Base-by-base conservation (phyloP, 1,140 invertebrate species). In the Medauroidea extradentata region DNA sequence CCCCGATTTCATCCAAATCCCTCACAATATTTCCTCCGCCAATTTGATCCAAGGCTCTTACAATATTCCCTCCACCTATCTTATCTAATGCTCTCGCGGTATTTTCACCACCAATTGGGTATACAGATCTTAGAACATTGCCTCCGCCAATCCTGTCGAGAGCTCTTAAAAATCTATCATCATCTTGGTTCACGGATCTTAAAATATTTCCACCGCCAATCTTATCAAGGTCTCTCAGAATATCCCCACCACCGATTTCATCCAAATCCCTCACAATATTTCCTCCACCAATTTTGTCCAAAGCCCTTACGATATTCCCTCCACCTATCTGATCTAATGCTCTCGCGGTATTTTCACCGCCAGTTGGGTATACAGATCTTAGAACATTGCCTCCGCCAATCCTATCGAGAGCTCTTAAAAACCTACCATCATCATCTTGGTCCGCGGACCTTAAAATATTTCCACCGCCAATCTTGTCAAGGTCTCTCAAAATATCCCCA, bases 121-220 rank as follows among this genome's bases (percentile, higher is more conserved):
- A 76, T 25, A 80, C 64, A 53, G 72, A 70, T 8, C 78, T 66
- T 7, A 79, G 69, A 3, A 79, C 61, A 59, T 79, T 72, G 9
- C 73, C 76, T 39, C 78, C 78, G 21, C 77, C 78, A 16, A 78
- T 59, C 0, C 71, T 70, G 57, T 78, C 78, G 14, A 77, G 57
- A 54, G 39, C 43, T 61, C 42, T 54, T n/a, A n/a, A n/a, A n/a
- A n/a, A n/a, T n/a, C n/a, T n/a, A n/a, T n/a, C n/a, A n/a, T n/a
- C n/a, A n/a, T n/a, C n/a, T n/a, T n/a, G n/a, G n/a, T n/a, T n/a
- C 44, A 57, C 56, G n/a, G 70, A 72, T 24, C 73, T 67, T 25
- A 78, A 69, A 25, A 80, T 64, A 66, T 78, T 79, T 5, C 75
- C 74, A 18, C 76, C 78, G 0, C 73, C 75, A 3, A 79, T 71